Percentiles rank a stretch among this genome's conserved stretches.
phyloP scores from a whole-genome alignment of 2,888 invertebrate species.

The Melieria picta region DNA sequence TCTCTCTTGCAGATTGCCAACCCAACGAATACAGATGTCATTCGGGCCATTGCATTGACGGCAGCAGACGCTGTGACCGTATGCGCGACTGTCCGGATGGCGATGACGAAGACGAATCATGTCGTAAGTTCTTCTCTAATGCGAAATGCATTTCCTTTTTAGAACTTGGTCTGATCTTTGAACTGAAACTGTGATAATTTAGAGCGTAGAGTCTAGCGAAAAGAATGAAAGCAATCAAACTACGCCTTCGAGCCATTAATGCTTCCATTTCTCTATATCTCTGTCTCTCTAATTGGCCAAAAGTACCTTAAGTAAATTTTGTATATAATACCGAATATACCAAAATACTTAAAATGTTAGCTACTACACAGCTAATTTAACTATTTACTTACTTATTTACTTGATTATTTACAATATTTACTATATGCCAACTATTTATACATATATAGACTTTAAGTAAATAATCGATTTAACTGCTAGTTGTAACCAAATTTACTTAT shows the following conservation, averaged over 20 bases:
- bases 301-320: conserved; percentile 37
- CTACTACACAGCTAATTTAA: no score
- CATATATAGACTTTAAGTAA: no score
- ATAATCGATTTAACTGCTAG: no score
- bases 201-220: background rate
- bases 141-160: background rate
- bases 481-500: no score
- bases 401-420: no score
- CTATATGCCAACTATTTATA: no score
- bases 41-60: conserved; percentile 72
- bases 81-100: conserved; percentile 69
- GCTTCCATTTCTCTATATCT: no score
- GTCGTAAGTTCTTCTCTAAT: conserved; percentile 59
- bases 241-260: no score
- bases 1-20: conserved; percentile 67
- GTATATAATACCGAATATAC: conserved; percentile 12
- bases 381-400: no score
- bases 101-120: conserved; percentile 70
- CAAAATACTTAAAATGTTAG: no score
- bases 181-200: background rate
- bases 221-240: no score
- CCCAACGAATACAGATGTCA: conserved; percentile 71
- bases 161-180: background rate
- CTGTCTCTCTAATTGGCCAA: no score
- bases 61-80: conserved; percentile 68